These are phyloP conservation scores for Vandiemenella viatica DNA, from an alignment of 2,888 invertebrate genomes.

Conservation along the genomic window DNA sequence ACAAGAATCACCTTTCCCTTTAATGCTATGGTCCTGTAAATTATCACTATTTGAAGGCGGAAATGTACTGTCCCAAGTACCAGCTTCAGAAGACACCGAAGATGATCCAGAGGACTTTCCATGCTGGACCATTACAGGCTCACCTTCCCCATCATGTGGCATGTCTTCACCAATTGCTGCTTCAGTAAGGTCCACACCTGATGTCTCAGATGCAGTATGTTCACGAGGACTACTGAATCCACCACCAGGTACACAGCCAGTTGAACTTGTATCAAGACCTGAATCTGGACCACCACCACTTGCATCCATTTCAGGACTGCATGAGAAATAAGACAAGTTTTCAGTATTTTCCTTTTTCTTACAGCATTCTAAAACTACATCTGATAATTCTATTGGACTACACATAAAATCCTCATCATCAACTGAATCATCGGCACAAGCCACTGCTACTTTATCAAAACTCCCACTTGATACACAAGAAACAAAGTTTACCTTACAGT, in stretches of 20 bases:
- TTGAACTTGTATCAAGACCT: constrained; percentile 32
- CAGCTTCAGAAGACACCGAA: constrained; percentile 46
- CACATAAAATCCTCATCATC: constrained; percentile 8
- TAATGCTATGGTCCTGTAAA: no score
- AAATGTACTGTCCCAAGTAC: constrained; percentile 38
- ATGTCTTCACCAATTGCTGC: constrained; percentile 24
- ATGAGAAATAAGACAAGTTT: constrained; percentile 23
- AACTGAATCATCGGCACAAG: background rate
- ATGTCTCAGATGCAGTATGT: constrained; percentile 33
- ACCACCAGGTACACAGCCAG: constrained; percentile 20
- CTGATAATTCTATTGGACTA: constrained; percentile 1
- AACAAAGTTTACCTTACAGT: no score
- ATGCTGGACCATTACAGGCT: constrained; percentile 18
- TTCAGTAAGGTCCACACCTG: constrained; percentile 30
- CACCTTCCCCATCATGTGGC: constrained; percentile 24
- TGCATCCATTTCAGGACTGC: constrained; percentile 33
- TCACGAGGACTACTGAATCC: constrained; percentile 26
- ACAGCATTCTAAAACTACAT: constrained; percentile 6
- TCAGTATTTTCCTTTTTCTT: constrained; percentile 3
- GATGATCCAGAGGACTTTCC: constrained; percentile 23
- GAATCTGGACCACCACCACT: constrained; percentile 33
- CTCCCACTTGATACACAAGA: no score
- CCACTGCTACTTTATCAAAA: no score
- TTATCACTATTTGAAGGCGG: background rate
- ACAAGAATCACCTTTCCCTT: no score